Conservation (phyloP, 23 tunicate genomes). For the Styela clava region DNA sequence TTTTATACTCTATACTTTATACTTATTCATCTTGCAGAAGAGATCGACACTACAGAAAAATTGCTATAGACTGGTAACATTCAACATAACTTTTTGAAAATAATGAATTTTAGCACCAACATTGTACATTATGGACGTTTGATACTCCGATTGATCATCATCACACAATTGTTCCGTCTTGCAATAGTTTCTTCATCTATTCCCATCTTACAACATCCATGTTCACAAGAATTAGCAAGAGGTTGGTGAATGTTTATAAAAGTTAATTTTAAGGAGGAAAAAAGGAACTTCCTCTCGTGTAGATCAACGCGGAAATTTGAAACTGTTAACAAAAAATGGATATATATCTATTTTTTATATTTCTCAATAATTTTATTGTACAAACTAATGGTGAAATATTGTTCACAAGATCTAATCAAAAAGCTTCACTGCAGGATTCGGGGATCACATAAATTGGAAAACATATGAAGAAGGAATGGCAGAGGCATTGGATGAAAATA, state of each 20-base stretch:
- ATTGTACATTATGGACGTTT: not conserved
- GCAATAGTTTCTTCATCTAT: not conserved
- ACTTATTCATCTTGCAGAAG: no score
- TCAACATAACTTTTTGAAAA: no score
- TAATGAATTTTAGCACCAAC: no score
- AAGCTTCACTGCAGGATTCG: not conserved
- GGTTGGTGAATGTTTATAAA: slow-evolving; percentile 4
- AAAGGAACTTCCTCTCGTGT: no score
- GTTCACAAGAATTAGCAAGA: not conserved
- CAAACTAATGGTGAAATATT: not conserved
- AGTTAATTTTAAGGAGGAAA: no score
- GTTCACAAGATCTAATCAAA: not conserved
- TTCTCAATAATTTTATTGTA: not conserved
- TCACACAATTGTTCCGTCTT: not conserved
- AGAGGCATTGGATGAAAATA: not conserved
- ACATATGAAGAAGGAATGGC: not conserved
- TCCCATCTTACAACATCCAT: not conserved
- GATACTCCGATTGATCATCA: not conserved
- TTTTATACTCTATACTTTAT: no score
- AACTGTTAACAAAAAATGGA: no score
- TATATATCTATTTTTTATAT: no score
- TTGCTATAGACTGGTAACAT: no score
- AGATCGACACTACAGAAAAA: no score
- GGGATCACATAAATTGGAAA: slow-evolving; percentile 7
- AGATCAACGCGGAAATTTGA: no score